Evolutionary conservation across 2,797 vertebrate genomes (phyloP), one percentile per base, ranked within the genome.

Genomic region (Anas flavirostris): DNA sequence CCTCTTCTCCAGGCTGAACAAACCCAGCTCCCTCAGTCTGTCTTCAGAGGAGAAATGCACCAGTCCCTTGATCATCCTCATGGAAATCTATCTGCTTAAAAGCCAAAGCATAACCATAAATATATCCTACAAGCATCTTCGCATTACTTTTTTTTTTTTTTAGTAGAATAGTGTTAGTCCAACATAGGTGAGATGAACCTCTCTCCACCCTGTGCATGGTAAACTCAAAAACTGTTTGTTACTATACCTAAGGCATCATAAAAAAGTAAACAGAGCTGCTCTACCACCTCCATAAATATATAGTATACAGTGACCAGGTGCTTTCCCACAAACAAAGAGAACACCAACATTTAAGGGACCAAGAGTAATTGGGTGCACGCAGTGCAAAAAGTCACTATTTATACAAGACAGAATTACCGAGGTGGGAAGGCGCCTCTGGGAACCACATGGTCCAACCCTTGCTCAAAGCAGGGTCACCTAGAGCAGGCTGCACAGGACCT

Each of bases 111-210:
- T 19, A 56, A 82, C 52, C 15, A 2, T 29, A 43, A 84, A 39
- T 10, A 46, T 4, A 25, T 33, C 69, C 81, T 37, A 2, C 4
- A 10, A 25, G 8, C n/a, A 69, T 26, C 35, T 70, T 77, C 44
- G 26, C 11, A 0, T 44, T 39, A n/a, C 1, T 8, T 37, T 8
- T 33, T 67, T 12, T 16, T 41, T 28, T 31, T 6, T 16, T 7
- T 5, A 33, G 35, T 48, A 63, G 50, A 79, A 50, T 2, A 78
- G 53, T 29, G 70, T 50, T 67, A 83, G 29, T n/a, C 41, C 31
- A 74, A 35, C 9, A 28, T 2, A 55, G 43, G 26, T 23, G 74
- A 91, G 70, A 48, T 55, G 31, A 90, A 41, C 8, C 16, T 16
- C 62, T 67, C 39, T 63, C 28, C 12, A 46, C 29, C 21, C 33